phyloP scores from a whole-genome alignment of 2,888 invertebrate genomes.

The Ceraclea dissimilis region DNA sequence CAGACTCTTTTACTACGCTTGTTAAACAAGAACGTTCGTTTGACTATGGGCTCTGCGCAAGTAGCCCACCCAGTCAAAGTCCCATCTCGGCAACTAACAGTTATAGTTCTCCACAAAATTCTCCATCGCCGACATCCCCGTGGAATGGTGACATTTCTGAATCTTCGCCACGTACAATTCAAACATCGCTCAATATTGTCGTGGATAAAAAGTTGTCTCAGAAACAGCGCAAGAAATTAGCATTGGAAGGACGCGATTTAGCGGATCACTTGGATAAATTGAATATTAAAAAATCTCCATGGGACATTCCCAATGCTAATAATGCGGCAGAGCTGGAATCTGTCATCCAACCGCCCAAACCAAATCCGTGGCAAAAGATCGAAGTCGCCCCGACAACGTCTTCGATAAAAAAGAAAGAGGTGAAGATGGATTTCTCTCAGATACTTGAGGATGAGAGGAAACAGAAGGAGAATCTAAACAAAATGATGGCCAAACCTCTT shows the following conservation, averaged over 20 bases:
- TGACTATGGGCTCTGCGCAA: slow-evolving; percentile 29
- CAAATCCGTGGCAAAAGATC: slow-evolving; percentile 45
- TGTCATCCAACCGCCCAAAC: slow-evolving; percentile 3
- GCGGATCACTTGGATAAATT: slow-evolving; percentile 36
- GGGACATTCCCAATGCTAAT: not conserved
- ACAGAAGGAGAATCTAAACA: slow-evolving; percentile 62
- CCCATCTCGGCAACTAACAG: slow-evolving; percentile 30
- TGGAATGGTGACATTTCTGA: slow-evolving; percentile 29
- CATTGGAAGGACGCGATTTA: slow-evolving; percentile 40
- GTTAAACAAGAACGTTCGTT: slow-evolving; percentile 32
- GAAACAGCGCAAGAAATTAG: slow-evolving; percentile 55
- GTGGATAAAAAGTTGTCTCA: slow-evolving; percentile 54
- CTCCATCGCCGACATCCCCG: slow-evolving; percentile 26
- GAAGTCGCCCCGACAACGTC: slow-evolving; percentile 36
- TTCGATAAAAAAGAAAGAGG: slow-evolving; percentile 28
- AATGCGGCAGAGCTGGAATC: slow-evolving; percentile 7
- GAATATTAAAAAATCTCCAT: slow-evolving; percentile 30
- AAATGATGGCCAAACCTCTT: slow-evolving; percentile 66
- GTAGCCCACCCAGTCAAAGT: slow-evolving; percentile 22
- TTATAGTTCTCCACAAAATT: slow-evolving; percentile 13
- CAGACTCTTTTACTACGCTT: slow-evolving; percentile 39
- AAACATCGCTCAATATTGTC: slow-evolving; percentile 38
- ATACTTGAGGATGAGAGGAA: slow-evolving; percentile 69
- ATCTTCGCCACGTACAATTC: slow-evolving; percentile 8
- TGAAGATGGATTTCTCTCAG: slow-evolving; percentile 41